These are phyloP conservation scores for Lagopus muta DNA, from an alignment of 2,113 vertebrate species.

Conservation along the genomic window DNA sequence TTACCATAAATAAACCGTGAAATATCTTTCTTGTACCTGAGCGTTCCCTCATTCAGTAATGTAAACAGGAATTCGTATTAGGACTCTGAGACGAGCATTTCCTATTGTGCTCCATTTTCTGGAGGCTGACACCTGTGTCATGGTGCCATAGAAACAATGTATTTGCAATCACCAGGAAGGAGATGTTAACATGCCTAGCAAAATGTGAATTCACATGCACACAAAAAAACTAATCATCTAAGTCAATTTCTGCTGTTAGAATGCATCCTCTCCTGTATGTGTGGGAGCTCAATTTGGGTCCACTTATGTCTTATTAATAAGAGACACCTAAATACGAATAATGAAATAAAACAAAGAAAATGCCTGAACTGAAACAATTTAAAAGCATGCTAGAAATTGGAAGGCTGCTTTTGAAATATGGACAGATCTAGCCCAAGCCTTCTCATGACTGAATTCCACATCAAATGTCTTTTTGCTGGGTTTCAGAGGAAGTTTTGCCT, in stretches of 20 bases:
- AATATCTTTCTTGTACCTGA: neutral
- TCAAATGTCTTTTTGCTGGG: neutral
- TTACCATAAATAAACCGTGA: neutral
- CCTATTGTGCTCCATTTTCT: neutral
- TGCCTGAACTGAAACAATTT: neutral
- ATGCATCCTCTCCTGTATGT: neutral
- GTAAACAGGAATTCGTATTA: rapidly evolving
- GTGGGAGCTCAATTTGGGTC: neutral
- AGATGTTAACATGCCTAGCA: neutral
- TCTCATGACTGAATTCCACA: neutral
- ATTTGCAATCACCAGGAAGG: neutral
- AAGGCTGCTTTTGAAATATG: neutral
- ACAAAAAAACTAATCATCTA: neutral
- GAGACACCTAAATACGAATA: neutral
- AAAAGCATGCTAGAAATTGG: neutral
- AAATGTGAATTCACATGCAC: neutral
- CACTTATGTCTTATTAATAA: neutral
- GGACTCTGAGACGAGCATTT: neutral
- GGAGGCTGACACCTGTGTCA: neutral
- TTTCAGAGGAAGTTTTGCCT: neutral
- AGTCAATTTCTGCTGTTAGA: neutral
- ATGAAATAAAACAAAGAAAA: neutral
- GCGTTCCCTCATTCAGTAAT: neutral
- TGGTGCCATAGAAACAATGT: neutral
- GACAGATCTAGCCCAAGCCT: neutral